Evolutionary conservation across 2,797 vertebrate genomes (phyloP).

Genomic region (Rhincodon typus): DNA sequence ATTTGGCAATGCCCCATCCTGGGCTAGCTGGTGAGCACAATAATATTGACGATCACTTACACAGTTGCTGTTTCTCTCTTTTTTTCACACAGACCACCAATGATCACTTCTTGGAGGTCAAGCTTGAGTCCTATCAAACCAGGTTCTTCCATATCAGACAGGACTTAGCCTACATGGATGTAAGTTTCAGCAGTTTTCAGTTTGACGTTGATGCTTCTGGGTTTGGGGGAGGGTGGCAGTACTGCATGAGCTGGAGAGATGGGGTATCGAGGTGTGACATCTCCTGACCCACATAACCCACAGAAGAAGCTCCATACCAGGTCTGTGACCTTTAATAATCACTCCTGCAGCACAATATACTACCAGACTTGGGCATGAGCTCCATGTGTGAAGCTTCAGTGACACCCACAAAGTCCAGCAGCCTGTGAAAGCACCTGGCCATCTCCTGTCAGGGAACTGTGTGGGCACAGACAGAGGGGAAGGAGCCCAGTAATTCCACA

Average conservation of each 20-base stretch:
- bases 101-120: conserved; percentile 80
- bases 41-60: not conserved
- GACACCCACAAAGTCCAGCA: not conserved
- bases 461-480: not conserved
- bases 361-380: too few species aligned
- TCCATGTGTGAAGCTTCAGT: not conserved
- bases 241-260: not conserved
- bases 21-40: not conserved
- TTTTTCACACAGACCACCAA: conserved; percentile 55
- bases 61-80: not conserved
- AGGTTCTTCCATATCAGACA: conserved; percentile 83
- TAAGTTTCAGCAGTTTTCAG: conserved; percentile 44
- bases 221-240: too few species aligned
- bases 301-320: not conserved
- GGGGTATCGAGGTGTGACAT: not conserved
- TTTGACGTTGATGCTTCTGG: not conserved
- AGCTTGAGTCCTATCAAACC: conserved; percentile 77
- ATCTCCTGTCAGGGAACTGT: not conserved
- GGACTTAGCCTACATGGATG: conserved; percentile 78
- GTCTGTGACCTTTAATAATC: not conserved
- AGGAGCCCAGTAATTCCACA: not conserved
- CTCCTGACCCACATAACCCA: not conserved
- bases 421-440: not conserved
- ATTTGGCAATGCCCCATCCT: too few species aligned
- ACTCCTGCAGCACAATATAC: not conserved